Conservation (phyloP, 2,113 vertebrate species). For the Lasiurus borealis region DNA sequence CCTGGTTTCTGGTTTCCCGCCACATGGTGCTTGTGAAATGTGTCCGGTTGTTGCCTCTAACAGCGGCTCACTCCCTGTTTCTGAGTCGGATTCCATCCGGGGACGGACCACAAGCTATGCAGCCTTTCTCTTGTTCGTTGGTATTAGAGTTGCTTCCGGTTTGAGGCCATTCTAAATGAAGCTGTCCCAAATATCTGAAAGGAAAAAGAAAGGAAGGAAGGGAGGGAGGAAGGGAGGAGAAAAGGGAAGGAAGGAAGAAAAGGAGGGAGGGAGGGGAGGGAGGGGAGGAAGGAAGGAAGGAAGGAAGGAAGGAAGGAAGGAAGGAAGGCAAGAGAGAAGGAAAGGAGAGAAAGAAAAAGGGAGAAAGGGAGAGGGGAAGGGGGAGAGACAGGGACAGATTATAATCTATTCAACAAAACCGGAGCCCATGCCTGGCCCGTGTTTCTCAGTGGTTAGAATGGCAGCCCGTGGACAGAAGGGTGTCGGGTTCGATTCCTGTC, state of each 20-base stretch:
- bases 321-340: no score
- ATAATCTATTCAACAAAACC: not conserved
- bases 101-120: not conserved
- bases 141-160: not conserved
- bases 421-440: no score
- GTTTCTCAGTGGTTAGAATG: no score
- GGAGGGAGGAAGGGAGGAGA: not conserved
- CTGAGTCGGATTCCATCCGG: not conserved
- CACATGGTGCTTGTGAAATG: not conserved
- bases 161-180: not conserved
- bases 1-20: not conserved
- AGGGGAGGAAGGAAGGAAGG: fast-evolving
- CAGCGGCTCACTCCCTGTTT: not conserved
- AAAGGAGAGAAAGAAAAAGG: no score
- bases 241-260: not conserved
- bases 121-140: not conserved
- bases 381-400: not conserved
- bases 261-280: not conserved
- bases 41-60: not conserved
- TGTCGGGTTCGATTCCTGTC: no score
- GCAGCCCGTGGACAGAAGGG: no score
- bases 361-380: no score
- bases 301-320: no score
- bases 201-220: not conserved
- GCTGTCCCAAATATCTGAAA: not conserved